These are phyloP conservation scores for Scolopax bukidnonensis DNA, from an alignment of 2,797 vertebrate species.

Conservation along the genomic window DNA sequence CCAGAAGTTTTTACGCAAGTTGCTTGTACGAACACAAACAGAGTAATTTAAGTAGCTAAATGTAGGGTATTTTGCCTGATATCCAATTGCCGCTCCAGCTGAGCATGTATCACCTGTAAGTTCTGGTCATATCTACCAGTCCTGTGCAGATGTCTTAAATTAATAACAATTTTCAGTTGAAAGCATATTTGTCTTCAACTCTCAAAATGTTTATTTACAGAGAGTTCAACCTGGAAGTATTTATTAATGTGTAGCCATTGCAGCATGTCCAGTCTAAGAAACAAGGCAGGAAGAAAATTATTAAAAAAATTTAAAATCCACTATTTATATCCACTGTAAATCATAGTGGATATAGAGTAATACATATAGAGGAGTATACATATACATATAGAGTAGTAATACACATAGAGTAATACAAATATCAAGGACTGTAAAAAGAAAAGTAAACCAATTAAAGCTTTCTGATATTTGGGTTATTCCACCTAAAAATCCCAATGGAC, in stretches of 20 bases:
- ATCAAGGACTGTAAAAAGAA: neutral
- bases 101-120: accelerated
- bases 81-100: neutral
- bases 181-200: neutral
- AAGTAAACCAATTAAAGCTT: neutral
- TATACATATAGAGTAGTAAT: too few relatives aligned
- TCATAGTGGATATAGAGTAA: too few relatives aligned
- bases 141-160: neutral
- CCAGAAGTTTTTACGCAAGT: neutral
- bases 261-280: neutral
- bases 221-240: neutral
- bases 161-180: neutral
- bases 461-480: neutral
- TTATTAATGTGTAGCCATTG: neutral
- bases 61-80: neutral
- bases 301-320: neutral
- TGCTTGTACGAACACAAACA: neutral
- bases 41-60: neutral
- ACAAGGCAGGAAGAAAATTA: neutral
- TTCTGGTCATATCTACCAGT: neutral
- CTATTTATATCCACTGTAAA: neutral
- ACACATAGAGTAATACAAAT: neutral
- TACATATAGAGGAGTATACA: too few relatives aligned
- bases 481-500: neutral
- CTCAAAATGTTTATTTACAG: neutral